Base-by-base conservation (phyloP, 2,797 vertebrate species). In the Protonibea diacanthus region DNA sequence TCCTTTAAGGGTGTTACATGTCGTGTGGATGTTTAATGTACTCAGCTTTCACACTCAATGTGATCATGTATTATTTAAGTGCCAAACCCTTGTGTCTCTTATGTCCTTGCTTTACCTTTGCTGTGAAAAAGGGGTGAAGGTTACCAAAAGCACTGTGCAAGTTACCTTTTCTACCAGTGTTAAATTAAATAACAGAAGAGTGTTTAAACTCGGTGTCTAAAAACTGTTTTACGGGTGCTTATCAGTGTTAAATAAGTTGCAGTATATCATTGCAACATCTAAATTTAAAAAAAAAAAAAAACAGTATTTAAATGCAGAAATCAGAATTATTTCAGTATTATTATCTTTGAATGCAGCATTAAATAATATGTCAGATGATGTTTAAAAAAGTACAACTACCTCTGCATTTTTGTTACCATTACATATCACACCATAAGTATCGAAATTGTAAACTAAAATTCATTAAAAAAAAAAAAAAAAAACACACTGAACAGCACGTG, bases 1-100 rank as follows among this genome's bases (percentile, higher is more conserved):
- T 95, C 53, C 89, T 95, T 20, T 95, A 79, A 91, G 51, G 33
- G 6, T 2, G 5, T 40, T 40, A 13, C 45, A 13, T 14, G 21
- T 60, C 21, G 9, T 23, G 69, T 47, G 74, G 61, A 78, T 59
- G 40, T 62, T 65, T 38, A 69, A 33, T 12, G 52, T 27, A 67
- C 51, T 18, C 13, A 3, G 33, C 53, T 21, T 55, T 59, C 25
- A 68, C 15, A 2, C 29, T 6, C 11, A 61, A 20, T 2, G 1
- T 25, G 13, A 29, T 73, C 13, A 20, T 73, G 59, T 38, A 55
- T 85, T 78, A 64, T 68, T 78, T 44, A 82, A 59, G 29, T 75
- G 82, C 74, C 85, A 84, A 83, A 76, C 45, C 25, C 23, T 21
- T 38, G n/a, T 27, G 40, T 33, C 33, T 57, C 21, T 45, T 52